phyloP scores from a whole-genome alignment of 2,888 invertebrate genomes.

The Heteropelma amictum region DNA sequence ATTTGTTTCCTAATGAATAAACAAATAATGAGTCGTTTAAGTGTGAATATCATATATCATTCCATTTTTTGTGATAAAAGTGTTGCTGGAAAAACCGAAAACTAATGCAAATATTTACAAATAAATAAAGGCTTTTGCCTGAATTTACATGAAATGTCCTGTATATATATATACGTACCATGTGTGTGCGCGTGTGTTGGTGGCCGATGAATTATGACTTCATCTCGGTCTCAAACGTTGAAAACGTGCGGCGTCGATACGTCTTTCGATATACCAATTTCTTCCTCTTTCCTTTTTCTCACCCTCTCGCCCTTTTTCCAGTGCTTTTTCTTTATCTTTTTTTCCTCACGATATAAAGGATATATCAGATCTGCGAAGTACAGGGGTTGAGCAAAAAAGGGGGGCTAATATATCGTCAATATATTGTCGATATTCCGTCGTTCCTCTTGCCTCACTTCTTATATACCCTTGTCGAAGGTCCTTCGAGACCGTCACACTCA shows the following conservation, averaged over 20 bases:
- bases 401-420: constrained; percentile 54
- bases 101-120: neutral
- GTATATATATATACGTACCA: neutral
- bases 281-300: neutral
- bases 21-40: no score
- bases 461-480: constrained; percentile 45
- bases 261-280: constrained; percentile 49
- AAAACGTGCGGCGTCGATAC: constrained; percentile 54
- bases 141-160: neutral
- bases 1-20: neutral
- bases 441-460: constrained; percentile 14
- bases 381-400: constrained; percentile 28
- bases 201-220: constrained; percentile 54
- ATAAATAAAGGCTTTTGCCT: neutral
- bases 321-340: neutral
- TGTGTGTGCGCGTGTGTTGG: constrained; percentile 17
- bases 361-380: constrained; percentile 42
- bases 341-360: constrained; percentile 25
- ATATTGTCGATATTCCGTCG: constrained; percentile 35
- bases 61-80: no score
- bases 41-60: no score
- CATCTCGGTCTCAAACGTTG: constrained; percentile 53
- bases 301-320: neutral
- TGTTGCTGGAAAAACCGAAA: neutral
- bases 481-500: constrained; percentile 47